These are phyloP conservation scores for Crotalus horridus DNA, from an alignment of 2,113 vertebrate species.

Conservation along the genomic window DNA sequence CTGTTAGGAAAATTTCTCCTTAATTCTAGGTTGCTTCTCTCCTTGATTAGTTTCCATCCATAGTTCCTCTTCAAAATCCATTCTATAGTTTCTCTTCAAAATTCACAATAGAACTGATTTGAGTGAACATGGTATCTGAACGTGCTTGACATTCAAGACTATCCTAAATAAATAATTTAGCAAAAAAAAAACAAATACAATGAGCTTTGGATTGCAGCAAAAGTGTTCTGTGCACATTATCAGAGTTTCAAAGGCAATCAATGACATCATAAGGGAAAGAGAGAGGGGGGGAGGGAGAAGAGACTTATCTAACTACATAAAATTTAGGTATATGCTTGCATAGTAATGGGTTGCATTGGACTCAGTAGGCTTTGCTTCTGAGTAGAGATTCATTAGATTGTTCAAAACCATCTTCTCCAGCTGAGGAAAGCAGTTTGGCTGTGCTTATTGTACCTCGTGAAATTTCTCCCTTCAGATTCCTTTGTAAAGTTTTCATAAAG, in stretches of 20 bases:
- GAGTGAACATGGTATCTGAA: background rate
- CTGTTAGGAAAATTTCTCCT: too few relatives aligned
- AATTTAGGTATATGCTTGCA: background rate
- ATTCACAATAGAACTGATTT: background rate
- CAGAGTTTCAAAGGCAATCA: background rate
- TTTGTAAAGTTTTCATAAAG: conserved; percentile 14
- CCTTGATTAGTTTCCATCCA: background rate
- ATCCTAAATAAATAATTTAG: background rate
- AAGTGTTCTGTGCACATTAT: background rate
- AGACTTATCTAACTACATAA: background rate
- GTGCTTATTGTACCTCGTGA: background rate
- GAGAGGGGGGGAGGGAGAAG: background rate
- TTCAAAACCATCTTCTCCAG: background rate
- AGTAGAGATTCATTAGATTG: background rate
- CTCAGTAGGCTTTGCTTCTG: background rate
- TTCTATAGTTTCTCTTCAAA: background rate
- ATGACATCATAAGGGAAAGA: background rate
- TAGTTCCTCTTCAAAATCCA: background rate
- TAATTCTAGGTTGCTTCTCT: too few relatives aligned
- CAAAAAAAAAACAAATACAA: background rate
- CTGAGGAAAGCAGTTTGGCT: conserved; percentile 9
- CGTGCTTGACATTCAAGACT: background rate
- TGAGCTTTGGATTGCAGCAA: background rate
- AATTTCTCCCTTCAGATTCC: background rate
- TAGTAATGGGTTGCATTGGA: background rate